Conservation (phyloP, 2,113 vertebrate genomes). For the Pelusios castaneus region DNA sequence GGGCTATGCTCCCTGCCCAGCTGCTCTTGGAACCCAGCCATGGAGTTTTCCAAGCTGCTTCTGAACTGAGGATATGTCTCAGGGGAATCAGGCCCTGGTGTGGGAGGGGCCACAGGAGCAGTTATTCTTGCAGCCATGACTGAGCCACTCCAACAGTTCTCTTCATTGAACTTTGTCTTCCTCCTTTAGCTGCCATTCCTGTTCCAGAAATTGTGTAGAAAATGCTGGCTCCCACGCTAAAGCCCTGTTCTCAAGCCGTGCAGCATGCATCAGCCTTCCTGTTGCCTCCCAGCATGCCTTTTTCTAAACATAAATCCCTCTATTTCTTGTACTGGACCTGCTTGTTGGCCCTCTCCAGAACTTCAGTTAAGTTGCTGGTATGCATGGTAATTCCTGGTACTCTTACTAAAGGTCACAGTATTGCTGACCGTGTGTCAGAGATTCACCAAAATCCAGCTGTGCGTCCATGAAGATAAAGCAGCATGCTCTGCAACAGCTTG, state of each 20-base stretch:
- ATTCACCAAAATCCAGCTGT: too few species aligned
- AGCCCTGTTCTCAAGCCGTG: background rate
- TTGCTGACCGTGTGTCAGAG: too few species aligned
- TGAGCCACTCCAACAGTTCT: background rate
- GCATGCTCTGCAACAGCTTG: too few species aligned
- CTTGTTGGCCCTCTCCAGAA: background rate
- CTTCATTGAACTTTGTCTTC: background rate
- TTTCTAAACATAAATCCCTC: background rate
- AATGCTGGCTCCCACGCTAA: background rate
- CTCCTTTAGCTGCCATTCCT: background rate
- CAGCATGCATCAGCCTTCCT: too few species aligned
- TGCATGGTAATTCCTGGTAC: too few species aligned
- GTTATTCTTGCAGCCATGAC: background rate
- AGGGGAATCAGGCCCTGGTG: background rate
- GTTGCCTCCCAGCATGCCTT: background rate
- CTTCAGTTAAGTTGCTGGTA: too few species aligned
- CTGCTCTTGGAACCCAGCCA: too few species aligned
- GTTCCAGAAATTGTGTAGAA: background rate
- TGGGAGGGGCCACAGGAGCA: background rate
- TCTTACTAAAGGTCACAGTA: too few species aligned
- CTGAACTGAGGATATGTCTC: background rate
- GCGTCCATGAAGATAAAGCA: too few species aligned
- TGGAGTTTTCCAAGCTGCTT: background rate
- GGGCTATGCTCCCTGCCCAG: too few species aligned
- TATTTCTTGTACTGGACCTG: background rate